phyloP scores from a whole-genome alignment of 2,888 invertebrate genomes.

The Cinara cedri region DNA sequence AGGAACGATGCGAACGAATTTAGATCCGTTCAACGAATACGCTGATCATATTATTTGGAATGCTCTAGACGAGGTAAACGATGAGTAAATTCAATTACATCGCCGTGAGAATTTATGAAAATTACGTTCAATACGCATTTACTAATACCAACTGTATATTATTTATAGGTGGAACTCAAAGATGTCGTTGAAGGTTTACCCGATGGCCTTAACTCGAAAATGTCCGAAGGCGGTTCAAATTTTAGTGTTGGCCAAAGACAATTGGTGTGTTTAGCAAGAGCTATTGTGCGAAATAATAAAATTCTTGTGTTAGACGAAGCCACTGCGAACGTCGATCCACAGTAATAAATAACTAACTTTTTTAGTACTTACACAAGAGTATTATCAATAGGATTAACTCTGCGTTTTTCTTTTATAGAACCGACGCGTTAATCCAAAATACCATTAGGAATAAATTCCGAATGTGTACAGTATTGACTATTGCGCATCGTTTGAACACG shows the following conservation, averaged over 20 bases:
- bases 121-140: slow-evolving; percentile 60
- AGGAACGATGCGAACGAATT: slow-evolving; percentile 84
- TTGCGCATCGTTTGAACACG: slow-evolving; percentile 89
- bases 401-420: slow-evolving; percentile 65
- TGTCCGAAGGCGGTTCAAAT: slow-evolving; percentile 78
- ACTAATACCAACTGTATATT: background rate
- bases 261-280: slow-evolving; percentile 86
- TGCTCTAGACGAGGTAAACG: slow-evolving; percentile 83
- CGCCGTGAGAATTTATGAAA: no score
- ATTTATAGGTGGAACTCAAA: slow-evolving; percentile 75
- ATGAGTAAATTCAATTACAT: no score
- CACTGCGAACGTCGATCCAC: slow-evolving; percentile 92
- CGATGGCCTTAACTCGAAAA: slow-evolving; percentile 72
- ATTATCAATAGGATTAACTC: no score
- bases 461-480: slow-evolving; percentile 85
- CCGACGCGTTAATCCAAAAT: slow-evolving; percentile 82
- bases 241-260: slow-evolving; percentile 92
- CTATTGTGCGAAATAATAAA: slow-evolving; percentile 81
- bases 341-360: slow-evolving; percentile 64
- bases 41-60: slow-evolving; percentile 81
- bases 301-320: slow-evolving; percentile 91
- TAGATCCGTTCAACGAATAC: slow-evolving; percentile 86
- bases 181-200: slow-evolving; percentile 68
- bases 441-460: slow-evolving; percentile 81
- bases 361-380: no score